Conservation (phyloP, 2,888 invertebrate genomes). For the Notodromas monacha region DNA sequence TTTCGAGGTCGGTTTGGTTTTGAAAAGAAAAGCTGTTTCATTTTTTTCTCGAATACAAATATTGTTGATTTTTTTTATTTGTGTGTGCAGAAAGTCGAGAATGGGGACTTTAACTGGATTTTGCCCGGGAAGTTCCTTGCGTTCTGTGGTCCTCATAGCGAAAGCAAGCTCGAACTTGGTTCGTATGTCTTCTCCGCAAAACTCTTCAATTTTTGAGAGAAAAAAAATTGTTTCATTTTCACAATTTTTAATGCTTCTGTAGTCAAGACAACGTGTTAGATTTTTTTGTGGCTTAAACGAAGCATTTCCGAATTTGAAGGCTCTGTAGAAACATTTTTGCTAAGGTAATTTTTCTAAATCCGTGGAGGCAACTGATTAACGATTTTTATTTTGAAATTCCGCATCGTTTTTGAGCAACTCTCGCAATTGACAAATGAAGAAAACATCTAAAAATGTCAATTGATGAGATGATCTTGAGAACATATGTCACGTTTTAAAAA, state of each 20-base stretch:
- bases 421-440: no score
- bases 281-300: no score
- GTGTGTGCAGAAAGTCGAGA: slow-evolving; percentile 79
- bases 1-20: slow-evolving; percentile 34
- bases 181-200: slow-evolving; percentile 5
- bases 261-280: no score
- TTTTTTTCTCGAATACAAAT: not conserved
- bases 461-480: no score
- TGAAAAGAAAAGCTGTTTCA: not conserved
- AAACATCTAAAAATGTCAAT: no score
- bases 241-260: slow-evolving; percentile 10
- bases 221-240: slow-evolving; percentile 7
- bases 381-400: no score
- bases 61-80: slow-evolving; percentile 5
- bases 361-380: no score
- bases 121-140: slow-evolving; percentile 84
- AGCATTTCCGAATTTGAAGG: no score
- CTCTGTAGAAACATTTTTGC: no score
- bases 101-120: slow-evolving; percentile 97
- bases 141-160: slow-evolving; percentile 85
- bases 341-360: no score
- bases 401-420: no score
- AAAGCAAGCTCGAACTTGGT: slow-evolving; percentile 54
- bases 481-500: no score
- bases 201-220: slow-evolving; percentile 6